Evolutionary conservation across 30 jellyfish, hydroid and myxozoan species (phyloP), one percentile per base, ranked within the genome.

Genomic region (Pelagia noctiluca): DNA sequence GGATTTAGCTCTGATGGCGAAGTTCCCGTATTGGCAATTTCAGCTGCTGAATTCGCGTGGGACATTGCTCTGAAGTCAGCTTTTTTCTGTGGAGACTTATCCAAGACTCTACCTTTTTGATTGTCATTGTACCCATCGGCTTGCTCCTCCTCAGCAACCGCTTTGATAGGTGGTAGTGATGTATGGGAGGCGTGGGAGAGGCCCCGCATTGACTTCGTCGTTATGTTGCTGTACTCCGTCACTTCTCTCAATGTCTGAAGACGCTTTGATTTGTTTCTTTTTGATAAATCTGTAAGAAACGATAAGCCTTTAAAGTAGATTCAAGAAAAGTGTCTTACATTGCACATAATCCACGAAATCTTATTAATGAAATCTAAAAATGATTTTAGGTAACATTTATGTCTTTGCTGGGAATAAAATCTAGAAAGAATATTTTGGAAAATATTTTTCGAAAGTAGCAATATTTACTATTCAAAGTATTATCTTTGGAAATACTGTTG

Each of bases 201-300:
- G 57, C 57, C 57, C 68, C 26, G 68, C 68, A 52, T n/a, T n/a
- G n/a, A 19, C 68, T 30, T 8, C 26, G 7, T 52, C 4, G 28
- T 52, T 79, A 49, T 12, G 75, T 35, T 49, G 78, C 35, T 3
- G 53, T 49, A 11, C 61, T 22, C 76, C 34, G 73, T 22, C 79
- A 82, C 38, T 46, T 71, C 92, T 35, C 53, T 53, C 47, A 82
- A 52, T 16, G 92, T 82, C 60, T 71, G 83, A 25, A 82, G 80
- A 60, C 92, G 38, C 11, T 83, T 54, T 13, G 82, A 57, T 18
- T 86, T 50, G 34, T 75, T 73, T 47, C 74, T 49, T 29, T 82
- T 82, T 7, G 92, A 82, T 25, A 83, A 52, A 69, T 82, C 92
- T 82, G 42, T 8, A 28, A 68, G 26, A 52, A 52, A 25, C 21